Conservation (phyloP, 1,140 invertebrate genomes). For the Dolichoris vasculosae region DNA sequence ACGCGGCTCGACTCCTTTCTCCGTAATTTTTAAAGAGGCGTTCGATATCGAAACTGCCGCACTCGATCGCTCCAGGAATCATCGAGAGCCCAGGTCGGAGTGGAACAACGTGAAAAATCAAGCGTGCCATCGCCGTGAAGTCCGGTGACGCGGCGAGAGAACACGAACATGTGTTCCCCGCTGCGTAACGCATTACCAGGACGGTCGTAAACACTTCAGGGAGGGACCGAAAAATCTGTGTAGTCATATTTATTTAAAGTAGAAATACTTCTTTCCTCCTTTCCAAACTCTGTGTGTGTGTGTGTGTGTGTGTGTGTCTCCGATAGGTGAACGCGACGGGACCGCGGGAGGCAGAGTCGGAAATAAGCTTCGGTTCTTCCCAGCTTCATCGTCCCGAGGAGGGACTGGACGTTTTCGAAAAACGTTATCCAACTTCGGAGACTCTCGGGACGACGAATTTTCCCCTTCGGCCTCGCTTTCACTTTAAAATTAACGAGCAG, state of each 20-base stretch:
- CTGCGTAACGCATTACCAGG: background rate
- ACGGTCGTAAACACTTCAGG: background rate
- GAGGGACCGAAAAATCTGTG: background rate
- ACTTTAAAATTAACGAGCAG: background rate
- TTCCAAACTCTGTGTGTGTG: background rate
- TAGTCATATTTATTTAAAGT: constrained; percentile 2
- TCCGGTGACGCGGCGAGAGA: background rate
- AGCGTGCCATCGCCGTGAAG: background rate
- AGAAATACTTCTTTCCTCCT: background rate
- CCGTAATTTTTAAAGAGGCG: too few species aligned
- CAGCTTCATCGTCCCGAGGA: background rate
- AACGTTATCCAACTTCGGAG: background rate
- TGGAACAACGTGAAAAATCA: background rate
- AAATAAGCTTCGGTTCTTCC: background rate
- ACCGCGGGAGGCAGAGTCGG: background rate
- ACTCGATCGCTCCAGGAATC: too few species aligned
- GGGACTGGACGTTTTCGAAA: background rate
- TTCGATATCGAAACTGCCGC: too few species aligned
- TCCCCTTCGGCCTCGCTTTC: background rate
- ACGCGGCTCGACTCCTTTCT: too few species aligned
- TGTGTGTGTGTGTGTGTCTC: too few species aligned
- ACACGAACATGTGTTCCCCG: background rate
- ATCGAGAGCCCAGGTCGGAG: background rate
- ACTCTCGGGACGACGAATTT: too few species aligned
- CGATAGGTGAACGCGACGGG: background rate